Conservation (phyloP, 2,113 vertebrate species). For the Varanus salvator region DNA sequence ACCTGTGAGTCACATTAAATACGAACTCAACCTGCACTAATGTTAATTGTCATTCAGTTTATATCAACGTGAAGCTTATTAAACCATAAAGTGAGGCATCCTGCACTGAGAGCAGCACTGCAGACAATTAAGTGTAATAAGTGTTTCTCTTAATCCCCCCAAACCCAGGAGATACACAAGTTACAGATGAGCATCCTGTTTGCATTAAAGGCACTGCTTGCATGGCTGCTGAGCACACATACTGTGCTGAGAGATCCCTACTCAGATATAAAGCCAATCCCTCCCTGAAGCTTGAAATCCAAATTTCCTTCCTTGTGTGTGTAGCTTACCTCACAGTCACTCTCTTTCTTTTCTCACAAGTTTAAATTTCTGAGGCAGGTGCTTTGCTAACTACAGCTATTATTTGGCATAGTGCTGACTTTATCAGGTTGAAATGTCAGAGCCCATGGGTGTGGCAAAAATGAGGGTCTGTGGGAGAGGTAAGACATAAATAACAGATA, state of each 20-base stretch:
- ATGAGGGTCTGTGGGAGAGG: not conserved
- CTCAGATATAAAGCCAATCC: conserved; percentile 43
- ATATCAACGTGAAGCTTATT: conserved; percentile 73
- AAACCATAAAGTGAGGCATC: conserved; percentile 75
- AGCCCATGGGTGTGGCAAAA: not conserved
- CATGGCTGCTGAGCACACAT: conserved; percentile 23
- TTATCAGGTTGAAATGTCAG: not conserved
- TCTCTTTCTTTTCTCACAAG: conserved; percentile 11
- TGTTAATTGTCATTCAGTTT: conserved; percentile 67
- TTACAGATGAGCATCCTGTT: conserved; percentile 64
- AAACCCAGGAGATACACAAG: conserved; percentile 68
- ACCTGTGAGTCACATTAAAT: conserved; percentile 50
- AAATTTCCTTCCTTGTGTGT: not conserved
- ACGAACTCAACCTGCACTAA: conserved; percentile 47
- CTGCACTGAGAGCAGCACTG: conserved; percentile 64
- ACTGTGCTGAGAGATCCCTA: not conserved
- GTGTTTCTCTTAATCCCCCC: conserved; percentile 73
- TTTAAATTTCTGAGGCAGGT: conserved; percentile 21
- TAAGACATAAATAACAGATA: not conserved
- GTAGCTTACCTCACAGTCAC: not conserved
- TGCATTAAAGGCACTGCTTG: conserved; percentile 33
- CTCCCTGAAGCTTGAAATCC: not conserved
- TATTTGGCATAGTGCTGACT: conserved; percentile 11
- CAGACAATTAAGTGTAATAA: conserved; percentile 77
- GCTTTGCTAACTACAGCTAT: not conserved